These are phyloP conservation scores for Ciconia maguari DNA, from an alignment of 2,113 vertebrate genomes.

Conservation along the genomic window DNA sequence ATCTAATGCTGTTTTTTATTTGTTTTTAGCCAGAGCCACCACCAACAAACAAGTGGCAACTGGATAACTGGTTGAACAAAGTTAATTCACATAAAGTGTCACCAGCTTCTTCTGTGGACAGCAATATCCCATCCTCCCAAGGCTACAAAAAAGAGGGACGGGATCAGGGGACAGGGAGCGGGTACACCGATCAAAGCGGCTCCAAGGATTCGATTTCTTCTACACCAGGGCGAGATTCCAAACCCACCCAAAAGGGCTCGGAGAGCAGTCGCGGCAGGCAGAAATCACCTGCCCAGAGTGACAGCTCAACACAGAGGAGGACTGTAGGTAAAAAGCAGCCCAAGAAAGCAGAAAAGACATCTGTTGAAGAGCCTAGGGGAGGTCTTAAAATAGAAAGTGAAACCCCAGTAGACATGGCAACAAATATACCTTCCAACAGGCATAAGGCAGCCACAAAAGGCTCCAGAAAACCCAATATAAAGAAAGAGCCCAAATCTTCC, in stretches of 20 bases:
- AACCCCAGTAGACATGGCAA: constrained; percentile 85
- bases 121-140: constrained; percentile 86
- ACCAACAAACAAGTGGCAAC: constrained; percentile 94
- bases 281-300: constrained; percentile 94
- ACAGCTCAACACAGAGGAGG: constrained; percentile 82
- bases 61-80: constrained; percentile 98
- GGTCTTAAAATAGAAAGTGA: constrained; percentile 95
- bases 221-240: constrained; percentile 84
- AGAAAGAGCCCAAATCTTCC: constrained; percentile 93
- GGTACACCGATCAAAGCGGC: constrained; percentile 82
- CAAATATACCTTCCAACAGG: constrained; percentile 83
- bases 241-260: constrained; percentile 86
- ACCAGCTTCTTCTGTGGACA: constrained; percentile 93
- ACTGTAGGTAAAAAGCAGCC: constrained; percentile 94
- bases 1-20: not conserved
- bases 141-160: constrained; percentile 93
- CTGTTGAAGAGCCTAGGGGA: constrained; percentile 89
- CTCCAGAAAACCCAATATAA: constrained; percentile 91
- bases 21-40: constrained; percentile 88
- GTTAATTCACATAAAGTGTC: constrained; percentile 89
- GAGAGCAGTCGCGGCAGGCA: constrained; percentile 88
- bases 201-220: constrained; percentile 86
- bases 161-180: constrained; percentile 80
- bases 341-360: constrained; percentile 91
- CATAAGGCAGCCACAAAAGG: constrained; percentile 94